Evolutionary conservation across 2,797 vertebrate genomes (phyloP).

Genomic region (Cryptoblepharus egeriae): DNA sequence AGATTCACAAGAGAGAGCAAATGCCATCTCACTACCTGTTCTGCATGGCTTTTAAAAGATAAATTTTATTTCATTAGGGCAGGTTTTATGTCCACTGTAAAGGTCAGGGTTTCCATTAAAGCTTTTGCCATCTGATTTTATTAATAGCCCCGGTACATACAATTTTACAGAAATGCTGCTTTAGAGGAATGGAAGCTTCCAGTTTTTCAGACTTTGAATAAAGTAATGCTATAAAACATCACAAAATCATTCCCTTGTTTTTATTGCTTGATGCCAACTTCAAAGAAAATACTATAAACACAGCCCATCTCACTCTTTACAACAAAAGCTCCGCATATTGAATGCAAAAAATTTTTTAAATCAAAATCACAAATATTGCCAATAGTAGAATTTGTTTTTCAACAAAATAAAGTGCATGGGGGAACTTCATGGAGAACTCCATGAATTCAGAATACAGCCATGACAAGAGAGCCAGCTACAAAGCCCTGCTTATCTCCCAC

Average conservation of each 20-base stretch:
- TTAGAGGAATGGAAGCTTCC: conserved; percentile 22
- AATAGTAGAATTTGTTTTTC: neutral
- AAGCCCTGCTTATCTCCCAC: too few species aligned
- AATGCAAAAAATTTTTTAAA: neutral
- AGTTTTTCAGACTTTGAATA: conserved; percentile 29
- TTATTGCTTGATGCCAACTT: conserved; percentile 36
- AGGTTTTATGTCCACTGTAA: conserved; percentile 44
- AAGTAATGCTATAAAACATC: conserved; percentile 17
- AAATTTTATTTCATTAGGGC: conserved; percentile 41
- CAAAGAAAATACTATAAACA: neutral
- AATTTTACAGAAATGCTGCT: conserved; percentile 43
- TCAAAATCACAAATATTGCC: neutral
- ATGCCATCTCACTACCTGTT: conserved; percentile 22
- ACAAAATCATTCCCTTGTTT: conserved; percentile 8
- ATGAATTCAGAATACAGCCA: too few species aligned
- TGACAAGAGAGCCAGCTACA: too few species aligned
- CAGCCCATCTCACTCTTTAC: too few species aligned
- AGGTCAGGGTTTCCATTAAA: conserved; percentile 50
- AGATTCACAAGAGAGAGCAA: conserved; percentile 34
- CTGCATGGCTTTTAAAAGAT: conserved; percentile 2
- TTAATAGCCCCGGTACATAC: conserved; percentile 59
- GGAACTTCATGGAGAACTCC: too few species aligned
- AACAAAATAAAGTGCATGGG: neutral
- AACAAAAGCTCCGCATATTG: neutral
- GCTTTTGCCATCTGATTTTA: conserved; percentile 45